phyloP scores from a whole-genome alignment of 1,140 invertebrate species.

The Drosophila kanapiae region DNA sequence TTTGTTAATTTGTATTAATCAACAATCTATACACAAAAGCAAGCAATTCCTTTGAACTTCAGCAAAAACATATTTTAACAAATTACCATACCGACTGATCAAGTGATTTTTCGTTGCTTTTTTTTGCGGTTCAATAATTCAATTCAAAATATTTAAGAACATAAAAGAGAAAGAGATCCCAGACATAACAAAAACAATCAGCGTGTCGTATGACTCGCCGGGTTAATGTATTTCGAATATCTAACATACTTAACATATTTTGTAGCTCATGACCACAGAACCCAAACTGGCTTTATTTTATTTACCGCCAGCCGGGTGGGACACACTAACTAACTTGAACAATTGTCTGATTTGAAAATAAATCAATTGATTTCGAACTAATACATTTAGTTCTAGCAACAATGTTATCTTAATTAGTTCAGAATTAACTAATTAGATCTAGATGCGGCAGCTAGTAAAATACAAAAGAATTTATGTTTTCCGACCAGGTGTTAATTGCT shows the following conservation, averaged over 20 bases:
- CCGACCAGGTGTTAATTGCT: background rate
- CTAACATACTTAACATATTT: constrained; percentile 58
- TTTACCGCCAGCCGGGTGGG: constrained; percentile 1
- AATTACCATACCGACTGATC: constrained; percentile 57
- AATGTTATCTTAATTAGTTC: constrained; percentile 2
- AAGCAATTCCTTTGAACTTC: constrained; percentile 8
- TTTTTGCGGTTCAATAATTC: constrained; percentile 1
- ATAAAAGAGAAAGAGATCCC: constrained; percentile 9
- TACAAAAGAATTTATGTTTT: background rate
- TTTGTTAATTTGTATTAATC: constrained; percentile 9
- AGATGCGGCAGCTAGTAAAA: constrained; percentile 1
- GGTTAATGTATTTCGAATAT: constrained; percentile 33
- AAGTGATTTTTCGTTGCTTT: constrained; percentile 32
- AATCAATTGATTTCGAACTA: constrained; percentile 10
- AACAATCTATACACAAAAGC: constrained; percentile 4
- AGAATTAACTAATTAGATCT: constrained; percentile 13
- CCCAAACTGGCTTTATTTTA: constrained; percentile 46
- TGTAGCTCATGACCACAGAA: constrained; percentile 57
- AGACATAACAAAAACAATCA: constrained; percentile 27
- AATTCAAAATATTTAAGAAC: constrained; percentile 8
- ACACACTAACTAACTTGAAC: constrained; percentile 7
- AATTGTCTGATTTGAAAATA: constrained; percentile 19
- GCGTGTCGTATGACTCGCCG: constrained; percentile 13
- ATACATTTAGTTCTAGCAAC: background rate
- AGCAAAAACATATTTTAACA: constrained; percentile 34